Evolutionary conservation across 2,113 vertebrate species (phyloP).

Genomic region (Corythornis madagascariensis): DNA sequence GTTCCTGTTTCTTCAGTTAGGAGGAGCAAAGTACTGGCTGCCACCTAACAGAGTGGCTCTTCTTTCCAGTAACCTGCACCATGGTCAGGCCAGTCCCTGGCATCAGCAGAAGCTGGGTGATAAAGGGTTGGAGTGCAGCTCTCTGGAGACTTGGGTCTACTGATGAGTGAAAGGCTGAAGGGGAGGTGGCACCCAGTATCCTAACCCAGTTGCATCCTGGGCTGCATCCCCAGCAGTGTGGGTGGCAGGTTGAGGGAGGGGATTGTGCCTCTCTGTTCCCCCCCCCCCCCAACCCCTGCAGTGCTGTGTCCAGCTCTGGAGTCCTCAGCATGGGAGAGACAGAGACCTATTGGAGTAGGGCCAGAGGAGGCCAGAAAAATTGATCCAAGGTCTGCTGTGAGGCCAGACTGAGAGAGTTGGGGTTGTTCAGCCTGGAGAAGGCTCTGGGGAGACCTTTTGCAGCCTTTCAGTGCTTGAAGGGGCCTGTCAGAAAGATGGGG

Average conservation of each 20-base stretch:
- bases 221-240: not conserved
- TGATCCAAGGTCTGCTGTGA: not conserved
- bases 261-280: not conserved
- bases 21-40: not conserved
- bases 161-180: not conserved
- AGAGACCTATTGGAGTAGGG: not conserved
- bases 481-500: no score
- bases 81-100: not conserved
- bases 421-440: not conserved
- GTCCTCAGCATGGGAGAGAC: not conserved
- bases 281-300: not conserved
- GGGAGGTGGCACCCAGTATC: not conserved
- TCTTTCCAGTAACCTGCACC: not conserved
- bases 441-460: not conserved
- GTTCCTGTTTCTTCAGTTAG: not conserved
- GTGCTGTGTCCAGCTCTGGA: not conserved
- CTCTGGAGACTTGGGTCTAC: not conserved
- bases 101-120: not conserved
- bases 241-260: not conserved
- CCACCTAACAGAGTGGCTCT: not conserved
- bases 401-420: not conserved
- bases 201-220: not conserved
- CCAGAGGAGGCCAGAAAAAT: not conserved
- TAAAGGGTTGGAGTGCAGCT: not conserved
- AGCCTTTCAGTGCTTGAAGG: not conserved